These are phyloP conservation scores for Danio choprae DNA, from an alignment of 2,797 vertebrate species.

Conservation along the genomic window DNA sequence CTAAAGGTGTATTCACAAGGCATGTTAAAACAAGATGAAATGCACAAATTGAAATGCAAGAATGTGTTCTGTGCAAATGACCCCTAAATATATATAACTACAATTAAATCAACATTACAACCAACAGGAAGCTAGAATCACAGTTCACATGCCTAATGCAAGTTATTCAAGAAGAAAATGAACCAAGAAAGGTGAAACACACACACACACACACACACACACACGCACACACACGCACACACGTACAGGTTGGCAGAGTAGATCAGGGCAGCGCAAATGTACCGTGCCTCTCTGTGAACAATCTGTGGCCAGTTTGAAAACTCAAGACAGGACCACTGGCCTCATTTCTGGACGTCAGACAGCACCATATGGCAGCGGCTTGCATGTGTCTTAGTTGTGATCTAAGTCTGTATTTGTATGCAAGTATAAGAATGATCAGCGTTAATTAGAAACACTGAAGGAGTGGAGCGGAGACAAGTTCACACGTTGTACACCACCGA, in stretches of 20 bases:
- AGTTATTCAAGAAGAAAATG: slow-evolving; percentile 26
- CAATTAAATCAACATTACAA: slow-evolving; percentile 17
- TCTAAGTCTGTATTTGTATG: slow-evolving; percentile 75
- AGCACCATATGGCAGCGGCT: slow-evolving; percentile 83
- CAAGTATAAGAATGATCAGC: slow-evolving; percentile 75
- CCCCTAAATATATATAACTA: slow-evolving; percentile 3
- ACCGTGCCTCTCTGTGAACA: slow-evolving; percentile 69
- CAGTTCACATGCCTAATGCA: slow-evolving; percentile 10
- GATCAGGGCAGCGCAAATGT: slow-evolving; percentile 58
- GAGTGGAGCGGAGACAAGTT: slow-evolving; percentile 62
- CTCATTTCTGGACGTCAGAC: slow-evolving; percentile 85
- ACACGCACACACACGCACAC: neutral
- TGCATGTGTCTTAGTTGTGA: slow-evolving; percentile 78
- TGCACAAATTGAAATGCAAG: neutral
- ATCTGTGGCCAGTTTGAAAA: slow-evolving; percentile 81
- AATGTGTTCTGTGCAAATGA: neutral
- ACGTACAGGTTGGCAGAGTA: slow-evolving; percentile 26
- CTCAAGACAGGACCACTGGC: slow-evolving; percentile 83
- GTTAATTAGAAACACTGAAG: slow-evolving; percentile 79
- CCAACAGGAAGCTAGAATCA: slow-evolving; percentile 13
- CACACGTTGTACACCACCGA: slow-evolving; percentile 68
- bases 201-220: too few species aligned
- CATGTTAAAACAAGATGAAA: neutral
- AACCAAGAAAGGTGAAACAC: slow-evolving; percentile 25
- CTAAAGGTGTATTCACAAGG: neutral